A percentile compares a stretch with the other conserved stretches of the same genome.
Evolutionary conservation across 2,113 vertebrate species (phyloP).

Genomic region (Hucho hucho): DNA sequence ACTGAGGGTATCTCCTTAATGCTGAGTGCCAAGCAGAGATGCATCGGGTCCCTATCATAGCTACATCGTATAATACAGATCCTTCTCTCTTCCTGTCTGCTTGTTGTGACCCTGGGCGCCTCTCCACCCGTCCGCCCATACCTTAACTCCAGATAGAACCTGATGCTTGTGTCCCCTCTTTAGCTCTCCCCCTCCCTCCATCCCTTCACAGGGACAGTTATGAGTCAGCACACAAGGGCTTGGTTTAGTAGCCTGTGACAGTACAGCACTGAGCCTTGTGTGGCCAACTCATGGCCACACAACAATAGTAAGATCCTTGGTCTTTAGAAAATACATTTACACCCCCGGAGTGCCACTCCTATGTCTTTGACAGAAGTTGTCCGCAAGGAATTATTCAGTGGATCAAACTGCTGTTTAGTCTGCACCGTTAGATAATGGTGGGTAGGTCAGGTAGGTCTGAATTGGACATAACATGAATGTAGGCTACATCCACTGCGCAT

Average conservation of each 20-base stretch:
- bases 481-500: neutral
- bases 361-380: too few relatives aligned
- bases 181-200: constrained; percentile 29
- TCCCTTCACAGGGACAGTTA: constrained; percentile 45
- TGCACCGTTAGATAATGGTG: too few relatives aligned
- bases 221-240: constrained; percentile 66
- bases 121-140: neutral
- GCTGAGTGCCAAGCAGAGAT: too few relatives aligned
- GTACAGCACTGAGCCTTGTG: constrained; percentile 43
- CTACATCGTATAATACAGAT: too few relatives aligned
- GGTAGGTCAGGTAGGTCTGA: neutral
- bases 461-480: neutral
- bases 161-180: neutral
- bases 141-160: neutral
- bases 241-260: constrained; percentile 42
- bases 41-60: too few relatives aligned
- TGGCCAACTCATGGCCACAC: constrained; percentile 9
- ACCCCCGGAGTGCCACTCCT: too few relatives aligned
- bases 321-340: too few relatives aligned
- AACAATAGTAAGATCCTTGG: too few relatives aligned
- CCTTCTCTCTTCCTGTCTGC: neutral
- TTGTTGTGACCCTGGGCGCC: neutral
- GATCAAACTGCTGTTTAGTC: neutral
- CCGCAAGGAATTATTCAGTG: neutral
- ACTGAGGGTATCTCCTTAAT: too few relatives aligned